Evolutionary conservation across 2,888 invertebrate species (phyloP), one percentile per base, ranked within the genome.

Genomic region (Mythimna loreyi): DNA sequence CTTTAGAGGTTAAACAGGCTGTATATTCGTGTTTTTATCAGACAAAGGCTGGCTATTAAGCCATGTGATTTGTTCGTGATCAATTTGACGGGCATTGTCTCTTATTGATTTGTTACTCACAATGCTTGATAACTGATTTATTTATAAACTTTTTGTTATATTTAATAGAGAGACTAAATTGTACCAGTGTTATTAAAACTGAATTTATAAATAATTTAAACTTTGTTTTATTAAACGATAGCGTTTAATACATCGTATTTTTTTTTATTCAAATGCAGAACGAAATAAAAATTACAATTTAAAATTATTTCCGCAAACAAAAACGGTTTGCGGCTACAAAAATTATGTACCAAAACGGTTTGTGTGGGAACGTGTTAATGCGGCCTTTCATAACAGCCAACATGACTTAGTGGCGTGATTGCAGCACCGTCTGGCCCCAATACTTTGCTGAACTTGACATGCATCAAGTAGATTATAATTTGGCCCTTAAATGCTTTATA

Each of bases 401-500:
- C 86, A 85, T 91, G 91, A 91, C 88, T 90, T 88, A 90, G 82
- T 82, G 86, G 85, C 86, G 84, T 88, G 86, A 86, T 90, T 90
- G 87, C 90, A 83, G 82, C 87, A 89, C 69, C 78, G 81, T 75
- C 78, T 87, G 92, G 79, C 91, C 91, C 82, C 92, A 91, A 89
- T 92, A 88, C 86, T 82, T 72, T 47, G 75, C 72, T 90, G 92
- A 92, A 92, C 92, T 93, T 93, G 92, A 93, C 92, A 92, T 83
- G 87, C 87, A 90, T 92, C 74, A 80, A 76, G 81, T 84, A 80
- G 69, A 72, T 75, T 80, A 6, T 78, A 82, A 82, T 87, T 86
- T 72, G 79, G 81, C 82, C 86, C 84, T 83, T 85, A 82, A 59
- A 60, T 55, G n/a, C 21, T 50, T n/a, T 53, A 66, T 75, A 36